Evolutionary conservation across 2,113 vertebrate species (phyloP).

Genomic region (Siniperca chuatsi): DNA sequence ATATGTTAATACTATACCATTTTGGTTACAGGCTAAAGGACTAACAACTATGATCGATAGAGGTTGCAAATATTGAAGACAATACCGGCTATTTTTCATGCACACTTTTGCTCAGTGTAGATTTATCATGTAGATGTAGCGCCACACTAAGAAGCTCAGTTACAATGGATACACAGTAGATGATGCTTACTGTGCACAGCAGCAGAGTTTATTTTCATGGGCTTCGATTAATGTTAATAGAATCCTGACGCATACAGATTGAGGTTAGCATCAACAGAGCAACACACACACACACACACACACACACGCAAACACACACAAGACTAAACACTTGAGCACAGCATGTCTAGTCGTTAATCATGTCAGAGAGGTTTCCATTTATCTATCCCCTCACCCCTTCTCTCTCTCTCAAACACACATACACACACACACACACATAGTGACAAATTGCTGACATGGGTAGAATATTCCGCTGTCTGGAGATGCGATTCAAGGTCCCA

Average conservation of each 20-base stretch:
- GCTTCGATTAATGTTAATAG: constrained; percentile 39
- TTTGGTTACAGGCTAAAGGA: not conserved
- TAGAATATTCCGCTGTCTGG: constrained; percentile 40
- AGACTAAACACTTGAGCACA: constrained; percentile 15
- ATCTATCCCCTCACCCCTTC: constrained; percentile 4
- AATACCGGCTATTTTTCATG: not conserved
- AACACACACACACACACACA: not conserved
- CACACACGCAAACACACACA: not conserved
- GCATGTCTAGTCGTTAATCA: constrained; percentile 49
- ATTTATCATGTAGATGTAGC: constrained; percentile 22
- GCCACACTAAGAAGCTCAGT: not conserved
- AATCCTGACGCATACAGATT: constrained; percentile 24
- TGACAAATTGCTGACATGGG: constrained; percentile 56
- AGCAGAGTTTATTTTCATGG: constrained; percentile 22
- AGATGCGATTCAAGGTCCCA: constrained; percentile 35
- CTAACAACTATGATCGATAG: not conserved
- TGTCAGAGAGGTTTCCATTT: constrained; percentile 50
- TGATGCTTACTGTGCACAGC: constrained; percentile 29
- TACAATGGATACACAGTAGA: not conserved
- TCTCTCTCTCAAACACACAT: not conserved
- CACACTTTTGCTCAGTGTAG: not conserved
- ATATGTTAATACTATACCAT: not conserved
- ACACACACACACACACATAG: constrained; percentile 16
- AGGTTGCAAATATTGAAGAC: constrained; percentile 9
- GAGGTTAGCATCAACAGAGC: not conserved